Percentiles rank a stretch among this genome's conserved stretches.
Evolutionary conservation across 2,113 vertebrate genomes (phyloP).

Genomic region (Trogon melanurus): DNA sequence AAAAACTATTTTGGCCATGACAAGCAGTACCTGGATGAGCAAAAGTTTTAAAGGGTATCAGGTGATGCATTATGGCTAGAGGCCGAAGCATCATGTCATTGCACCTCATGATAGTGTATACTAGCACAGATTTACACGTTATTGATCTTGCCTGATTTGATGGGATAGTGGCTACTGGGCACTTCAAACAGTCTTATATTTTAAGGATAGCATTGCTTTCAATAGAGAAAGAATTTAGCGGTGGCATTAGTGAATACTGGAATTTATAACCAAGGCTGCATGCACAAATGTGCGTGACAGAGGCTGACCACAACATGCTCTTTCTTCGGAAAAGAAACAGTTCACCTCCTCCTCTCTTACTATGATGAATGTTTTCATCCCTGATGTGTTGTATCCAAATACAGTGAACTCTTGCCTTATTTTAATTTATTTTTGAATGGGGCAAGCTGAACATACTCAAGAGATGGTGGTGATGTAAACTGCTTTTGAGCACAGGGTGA

Average conservation of each 20-base stretch:
- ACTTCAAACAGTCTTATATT: not conserved
- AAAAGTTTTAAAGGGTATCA: not conserved
- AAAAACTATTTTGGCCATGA: not conserved
- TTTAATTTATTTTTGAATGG: not conserved
- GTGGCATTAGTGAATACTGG: not conserved
- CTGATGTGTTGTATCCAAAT: not conserved
- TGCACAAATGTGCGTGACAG: not conserved
- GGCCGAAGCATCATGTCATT: not conserved
- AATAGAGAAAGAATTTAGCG: not conserved
- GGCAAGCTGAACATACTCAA: not conserved
- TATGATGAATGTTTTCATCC: not conserved
- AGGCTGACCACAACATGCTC: not conserved
- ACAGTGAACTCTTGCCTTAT: not conserved
- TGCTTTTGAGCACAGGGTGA: not conserved
- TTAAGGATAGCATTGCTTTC: not conserved
- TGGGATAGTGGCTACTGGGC: not conserved
- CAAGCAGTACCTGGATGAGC: not conserved
- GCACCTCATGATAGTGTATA: not conserved
- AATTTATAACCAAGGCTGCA: not conserved
- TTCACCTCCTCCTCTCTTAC: not conserved
- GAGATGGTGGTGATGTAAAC: not conserved
- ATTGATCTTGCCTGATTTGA: not conserved
- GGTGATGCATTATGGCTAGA: not conserved
- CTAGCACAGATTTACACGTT: not conserved
- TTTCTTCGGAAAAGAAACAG: not conserved